These are phyloP conservation scores for Scomber japonicus DNA, from an alignment of 2,113 vertebrate genomes.

Conservation along the genomic window DNA sequence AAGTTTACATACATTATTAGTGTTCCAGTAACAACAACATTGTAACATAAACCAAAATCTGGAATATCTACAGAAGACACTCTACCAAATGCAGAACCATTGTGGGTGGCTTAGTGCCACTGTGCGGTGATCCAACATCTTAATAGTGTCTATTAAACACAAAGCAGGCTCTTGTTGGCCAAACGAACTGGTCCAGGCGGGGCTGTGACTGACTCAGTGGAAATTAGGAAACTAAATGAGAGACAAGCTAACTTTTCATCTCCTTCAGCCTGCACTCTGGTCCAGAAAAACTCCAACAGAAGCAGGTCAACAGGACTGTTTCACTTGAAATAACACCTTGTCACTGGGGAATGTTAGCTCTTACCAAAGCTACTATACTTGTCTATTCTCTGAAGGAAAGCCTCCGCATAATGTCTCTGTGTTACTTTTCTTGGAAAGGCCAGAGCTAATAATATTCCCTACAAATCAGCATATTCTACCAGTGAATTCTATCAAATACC, in stretches of 20 bases:
- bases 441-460: slow-evolving; percentile 24
- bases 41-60: not conserved
- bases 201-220: slow-evolving; percentile 27
- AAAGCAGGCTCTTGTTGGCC: slow-evolving; percentile 14
- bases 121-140: slow-evolving; percentile 6
- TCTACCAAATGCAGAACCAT: not conserved
- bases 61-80: not conserved
- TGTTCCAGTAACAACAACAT: not conserved
- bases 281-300: slow-evolving; percentile 13
- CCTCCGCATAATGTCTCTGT: not conserved
- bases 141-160: slow-evolving; percentile 5
- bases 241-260: slow-evolving; percentile 27
- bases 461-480: slow-evolving; percentile 42
- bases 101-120: not conserved
- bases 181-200: not conserved
- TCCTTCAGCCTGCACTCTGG: slow-evolving; percentile 14
- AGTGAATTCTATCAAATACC: slow-evolving; percentile 21
- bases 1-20: not conserved
- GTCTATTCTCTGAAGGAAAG: slow-evolving; percentile 24
- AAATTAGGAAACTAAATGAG: slow-evolving; percentile 33
- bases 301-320: slow-evolving; percentile 33
- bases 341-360: slow-evolving; percentile 44
- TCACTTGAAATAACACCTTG: slow-evolving; percentile 53
- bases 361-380: slow-evolving; percentile 16
- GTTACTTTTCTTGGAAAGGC: slow-evolving; percentile 17